phyloP scores from a whole-genome alignment of 2,797 vertebrate genomes.

The Ispidina picta region DNA sequence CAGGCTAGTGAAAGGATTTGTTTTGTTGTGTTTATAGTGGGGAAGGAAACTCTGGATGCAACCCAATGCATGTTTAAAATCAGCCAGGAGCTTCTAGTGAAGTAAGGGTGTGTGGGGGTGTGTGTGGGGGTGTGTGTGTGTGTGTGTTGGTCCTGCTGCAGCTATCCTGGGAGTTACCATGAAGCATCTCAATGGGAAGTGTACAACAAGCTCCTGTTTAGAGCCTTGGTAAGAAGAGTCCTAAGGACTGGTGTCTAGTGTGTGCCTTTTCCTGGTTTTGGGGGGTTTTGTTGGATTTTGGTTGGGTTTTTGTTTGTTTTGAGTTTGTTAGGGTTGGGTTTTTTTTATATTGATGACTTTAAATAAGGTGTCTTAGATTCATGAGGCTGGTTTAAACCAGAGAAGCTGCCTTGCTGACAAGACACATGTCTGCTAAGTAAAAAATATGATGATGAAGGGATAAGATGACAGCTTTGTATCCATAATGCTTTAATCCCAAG shows the following conservation, averaged over 20 bases:
- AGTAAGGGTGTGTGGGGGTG: too few relatives aligned
- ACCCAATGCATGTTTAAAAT: neutral
- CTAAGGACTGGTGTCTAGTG: neutral
- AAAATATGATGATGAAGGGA: conserved; percentile 66
- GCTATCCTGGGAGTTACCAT: neutral
- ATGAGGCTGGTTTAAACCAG: conserved; percentile 51
- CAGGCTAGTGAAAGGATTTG: neutral
- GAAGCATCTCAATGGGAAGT: neutral
- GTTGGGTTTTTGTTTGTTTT: neutral
- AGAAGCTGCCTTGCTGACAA: conserved; percentile 76
- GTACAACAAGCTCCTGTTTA: neutral
- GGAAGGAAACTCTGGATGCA: neutral
- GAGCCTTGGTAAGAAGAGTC: neutral
- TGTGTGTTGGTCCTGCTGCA: neutral
- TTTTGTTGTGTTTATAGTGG: neutral
- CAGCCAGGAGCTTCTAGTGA: neutral
- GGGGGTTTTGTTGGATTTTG: neutral
- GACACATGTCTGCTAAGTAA: conserved; percentile 51
- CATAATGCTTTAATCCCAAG: conserved; percentile 65
- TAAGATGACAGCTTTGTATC: conserved; percentile 68
- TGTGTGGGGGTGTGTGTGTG: neutral
- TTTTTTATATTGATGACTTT: neutral
- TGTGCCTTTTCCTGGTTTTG: neutral
- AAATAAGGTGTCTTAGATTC: conserved; percentile 47
- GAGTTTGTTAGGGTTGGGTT: neutral